Conservation (phyloP, 2,113 vertebrate species). For the Nycticebus coucang region DNA sequence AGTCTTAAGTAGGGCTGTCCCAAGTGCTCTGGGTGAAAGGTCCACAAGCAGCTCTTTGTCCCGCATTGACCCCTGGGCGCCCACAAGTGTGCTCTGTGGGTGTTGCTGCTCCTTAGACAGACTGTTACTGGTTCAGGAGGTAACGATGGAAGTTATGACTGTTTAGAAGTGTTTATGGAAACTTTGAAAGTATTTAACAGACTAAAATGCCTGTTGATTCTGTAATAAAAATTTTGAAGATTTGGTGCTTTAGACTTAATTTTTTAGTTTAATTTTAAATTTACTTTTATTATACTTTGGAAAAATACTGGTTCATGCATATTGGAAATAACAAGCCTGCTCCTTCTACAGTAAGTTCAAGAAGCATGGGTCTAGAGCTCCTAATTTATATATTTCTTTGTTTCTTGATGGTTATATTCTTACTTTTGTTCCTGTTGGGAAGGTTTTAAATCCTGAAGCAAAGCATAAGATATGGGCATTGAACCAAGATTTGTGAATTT, state of each 20-base stretch:
- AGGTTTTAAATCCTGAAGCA: not conserved
- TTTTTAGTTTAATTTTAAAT: not conserved
- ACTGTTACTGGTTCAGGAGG: not conserved
- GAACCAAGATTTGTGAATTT: not conserved
- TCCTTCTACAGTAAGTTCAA: not conserved
- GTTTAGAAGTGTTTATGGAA: not conserved
- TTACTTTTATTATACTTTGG: not conserved
- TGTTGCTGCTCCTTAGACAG: not conserved
- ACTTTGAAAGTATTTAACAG: not conserved
- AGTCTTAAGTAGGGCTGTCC: not conserved
- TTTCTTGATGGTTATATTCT: not conserved
- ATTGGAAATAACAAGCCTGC: not conserved
- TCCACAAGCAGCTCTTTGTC: accelerated
- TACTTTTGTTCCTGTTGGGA: not conserved
- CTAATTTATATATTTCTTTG: not conserved
- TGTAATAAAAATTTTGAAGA: not conserved
- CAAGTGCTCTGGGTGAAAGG: not conserved
- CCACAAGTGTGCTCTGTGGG: not conserved
- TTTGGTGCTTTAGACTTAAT: slow-evolving; percentile 4
- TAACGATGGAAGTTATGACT: not conserved
- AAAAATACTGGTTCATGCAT: not conserved
- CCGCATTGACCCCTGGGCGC: not conserved
- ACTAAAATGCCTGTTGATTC: not conserved
- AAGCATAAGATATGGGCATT: not conserved
- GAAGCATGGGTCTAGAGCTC: not conserved